Conservation (phyloP, 2,797 vertebrate species). For the Leptoclinus maculatus region DNA sequence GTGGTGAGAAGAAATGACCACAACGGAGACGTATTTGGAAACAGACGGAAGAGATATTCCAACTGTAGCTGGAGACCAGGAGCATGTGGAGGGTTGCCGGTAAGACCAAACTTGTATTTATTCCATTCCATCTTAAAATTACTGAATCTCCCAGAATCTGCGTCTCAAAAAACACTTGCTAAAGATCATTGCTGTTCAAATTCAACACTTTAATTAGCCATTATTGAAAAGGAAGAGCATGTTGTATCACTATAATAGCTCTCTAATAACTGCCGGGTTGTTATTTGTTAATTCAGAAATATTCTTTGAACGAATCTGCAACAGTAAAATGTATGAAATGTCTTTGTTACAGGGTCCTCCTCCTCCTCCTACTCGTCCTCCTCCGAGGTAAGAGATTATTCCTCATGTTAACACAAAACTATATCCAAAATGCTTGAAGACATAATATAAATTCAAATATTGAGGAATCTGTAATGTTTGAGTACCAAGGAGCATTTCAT, state of each 20-base stretch:
- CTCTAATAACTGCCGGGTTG: neutral
- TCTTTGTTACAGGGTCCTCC: neutral
- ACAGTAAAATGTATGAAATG: neutral
- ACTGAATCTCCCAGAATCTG: neutral
- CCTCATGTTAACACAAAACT: neutral
- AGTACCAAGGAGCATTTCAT: too few relatives aligned
- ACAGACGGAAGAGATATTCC: neutral
- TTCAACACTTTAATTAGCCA: neutral
- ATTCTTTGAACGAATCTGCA: neutral
- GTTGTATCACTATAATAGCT: neutral
- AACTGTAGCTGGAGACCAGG: neutral
- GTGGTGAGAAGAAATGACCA: neutral
- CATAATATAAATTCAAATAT: neutral
- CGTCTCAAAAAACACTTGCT: neutral
- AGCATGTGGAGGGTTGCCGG: fast-evolving
- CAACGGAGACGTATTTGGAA: neutral
- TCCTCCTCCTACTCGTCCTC: neutral
- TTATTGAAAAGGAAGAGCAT: neutral
- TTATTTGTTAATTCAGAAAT: neutral
- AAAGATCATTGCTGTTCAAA: neutral
- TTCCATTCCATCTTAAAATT: neutral
- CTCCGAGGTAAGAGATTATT: neutral
- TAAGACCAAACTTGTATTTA: neutral
- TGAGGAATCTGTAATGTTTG: too few relatives aligned
- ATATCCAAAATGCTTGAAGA: neutral